Percentiles rank a stretch among this genome's conserved stretches.
Conservation (phyloP, 1,140 invertebrate species). For the Nasonia giraulti region DNA sequence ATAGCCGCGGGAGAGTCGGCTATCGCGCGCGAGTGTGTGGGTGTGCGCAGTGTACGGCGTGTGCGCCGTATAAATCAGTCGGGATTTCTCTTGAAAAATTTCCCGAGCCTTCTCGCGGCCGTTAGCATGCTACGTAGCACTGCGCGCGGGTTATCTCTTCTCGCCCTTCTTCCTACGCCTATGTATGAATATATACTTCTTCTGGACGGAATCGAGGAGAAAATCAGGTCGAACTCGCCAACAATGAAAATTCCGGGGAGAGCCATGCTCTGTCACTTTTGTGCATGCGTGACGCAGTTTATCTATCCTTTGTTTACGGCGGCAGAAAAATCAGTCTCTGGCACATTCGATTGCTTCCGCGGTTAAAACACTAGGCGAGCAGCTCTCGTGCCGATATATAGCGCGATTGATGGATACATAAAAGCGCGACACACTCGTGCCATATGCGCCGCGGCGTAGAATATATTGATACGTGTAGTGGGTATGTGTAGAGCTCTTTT, state of each 20-base stretch:
- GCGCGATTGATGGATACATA: too few relatives aligned
- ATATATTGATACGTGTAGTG: background rate
- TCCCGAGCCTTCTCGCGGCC: slow-evolving; percentile 32
- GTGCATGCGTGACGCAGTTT: background rate
- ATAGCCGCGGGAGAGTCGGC: slow-evolving; percentile 32
- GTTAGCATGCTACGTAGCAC: background rate
- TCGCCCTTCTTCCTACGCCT: background rate
- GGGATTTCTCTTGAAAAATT: slow-evolving; percentile 63
- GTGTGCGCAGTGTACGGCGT: background rate
- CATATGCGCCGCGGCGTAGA: slow-evolving; percentile 4
- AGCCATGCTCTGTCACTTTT: background rate
- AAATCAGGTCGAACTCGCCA: slow-evolving; percentile 15
- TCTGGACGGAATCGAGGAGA: background rate
- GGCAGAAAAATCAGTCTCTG: background rate
- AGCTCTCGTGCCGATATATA: too few relatives aligned
- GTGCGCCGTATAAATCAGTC: slow-evolving; percentile 62
- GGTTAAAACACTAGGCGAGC: too few relatives aligned
- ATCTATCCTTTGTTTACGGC: background rate
- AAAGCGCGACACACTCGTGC: background rate
- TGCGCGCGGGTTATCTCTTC: background rate
- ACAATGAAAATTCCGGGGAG: slow-evolving; percentile 1
- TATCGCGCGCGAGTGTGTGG: background rate
- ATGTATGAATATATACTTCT: background rate
- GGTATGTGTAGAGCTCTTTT: background rate
- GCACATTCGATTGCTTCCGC: background rate